Conservation (phyloP, 1,140 invertebrate genomes). For the Drosophila setifemur region DNA sequence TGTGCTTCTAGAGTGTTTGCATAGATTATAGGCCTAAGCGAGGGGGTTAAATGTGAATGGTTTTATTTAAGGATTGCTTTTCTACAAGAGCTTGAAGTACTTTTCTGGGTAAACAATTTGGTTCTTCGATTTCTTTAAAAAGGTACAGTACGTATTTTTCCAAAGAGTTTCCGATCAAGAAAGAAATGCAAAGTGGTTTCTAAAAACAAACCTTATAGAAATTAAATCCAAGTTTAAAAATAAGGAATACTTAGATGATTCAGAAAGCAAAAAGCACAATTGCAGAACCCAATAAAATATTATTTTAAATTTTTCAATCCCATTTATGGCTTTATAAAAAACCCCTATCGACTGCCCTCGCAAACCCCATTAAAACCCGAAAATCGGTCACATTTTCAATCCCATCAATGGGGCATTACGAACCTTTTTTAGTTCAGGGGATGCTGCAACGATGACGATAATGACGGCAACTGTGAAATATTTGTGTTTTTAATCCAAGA, state of each 20-base stretch:
- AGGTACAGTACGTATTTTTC: too few species aligned
- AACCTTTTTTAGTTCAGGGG: constrained; percentile 61
- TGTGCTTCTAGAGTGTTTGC: constrained; percentile 4
- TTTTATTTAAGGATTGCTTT: background rate
- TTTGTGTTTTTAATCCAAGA: constrained; percentile 69
- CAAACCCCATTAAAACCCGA: background rate
- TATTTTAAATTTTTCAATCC: too few species aligned
- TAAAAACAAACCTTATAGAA: too few species aligned
- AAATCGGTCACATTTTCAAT: constrained; percentile 3
- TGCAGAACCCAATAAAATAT: too few species aligned
- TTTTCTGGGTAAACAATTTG: background rate
- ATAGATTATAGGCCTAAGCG: constrained; percentile 14
- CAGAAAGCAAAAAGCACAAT: too few species aligned
- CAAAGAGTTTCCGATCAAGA: too few species aligned
- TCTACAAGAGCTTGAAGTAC: background rate
- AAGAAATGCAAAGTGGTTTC: too few species aligned
- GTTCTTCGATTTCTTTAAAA: too few species aligned
- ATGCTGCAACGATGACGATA: constrained; percentile 31
- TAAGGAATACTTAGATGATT: too few species aligned
- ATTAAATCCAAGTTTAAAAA: too few species aligned
- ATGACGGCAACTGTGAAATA: constrained; percentile 34
- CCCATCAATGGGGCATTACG: constrained; percentile 14
- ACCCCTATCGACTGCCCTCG: too few species aligned
- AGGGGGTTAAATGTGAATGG: background rate
- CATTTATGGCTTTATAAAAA: too few species aligned